Conservation (phyloP, 2,888 invertebrate genomes). For the Aethes cnicana region DNA sequence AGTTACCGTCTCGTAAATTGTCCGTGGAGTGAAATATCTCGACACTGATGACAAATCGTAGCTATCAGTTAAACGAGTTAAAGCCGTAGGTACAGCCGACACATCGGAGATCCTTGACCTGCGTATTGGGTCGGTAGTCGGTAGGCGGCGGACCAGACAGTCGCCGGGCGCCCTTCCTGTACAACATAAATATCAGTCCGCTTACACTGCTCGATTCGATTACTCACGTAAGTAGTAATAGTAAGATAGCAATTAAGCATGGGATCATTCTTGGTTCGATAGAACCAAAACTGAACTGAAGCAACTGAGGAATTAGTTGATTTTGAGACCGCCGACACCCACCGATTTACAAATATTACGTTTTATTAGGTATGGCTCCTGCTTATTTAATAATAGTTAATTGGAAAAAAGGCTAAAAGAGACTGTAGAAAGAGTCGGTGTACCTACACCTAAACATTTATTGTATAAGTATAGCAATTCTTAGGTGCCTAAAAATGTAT, state of each 20-base stretch:
- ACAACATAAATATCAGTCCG: slow-evolving; percentile 51
- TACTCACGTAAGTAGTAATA: slow-evolving; percentile 6
- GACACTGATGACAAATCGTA: slow-evolving; percentile 28
- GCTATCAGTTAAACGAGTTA: slow-evolving; percentile 36
- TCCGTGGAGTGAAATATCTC: slow-evolving; percentile 14
- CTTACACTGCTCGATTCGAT: slow-evolving; percentile 43
- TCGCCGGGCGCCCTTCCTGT: slow-evolving; percentile 56
- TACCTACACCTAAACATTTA: not conserved
- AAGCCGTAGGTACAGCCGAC: slow-evolving; percentile 52
- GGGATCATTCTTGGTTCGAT: too few species aligned
- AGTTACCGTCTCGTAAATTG: slow-evolving; percentile 18
- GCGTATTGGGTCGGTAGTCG: slow-evolving; percentile 39
- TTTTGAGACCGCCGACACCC: too few species aligned
- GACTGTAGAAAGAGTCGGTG: not conserved
- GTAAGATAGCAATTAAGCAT: too few species aligned
- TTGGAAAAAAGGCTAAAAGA: too few species aligned
- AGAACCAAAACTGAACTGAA: too few species aligned
- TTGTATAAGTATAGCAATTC: too few species aligned
- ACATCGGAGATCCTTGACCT: slow-evolving; percentile 40
- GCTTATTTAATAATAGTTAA: too few species aligned
- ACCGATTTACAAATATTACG: too few species aligned
- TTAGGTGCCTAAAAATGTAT: too few species aligned
- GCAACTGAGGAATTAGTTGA: too few species aligned
- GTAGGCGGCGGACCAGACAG: slow-evolving; percentile 49
- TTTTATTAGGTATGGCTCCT: too few species aligned